Evolutionary conservation across 1,140 invertebrate genomes (phyloP).

Genomic region (Hyles euphorbiae): DNA sequence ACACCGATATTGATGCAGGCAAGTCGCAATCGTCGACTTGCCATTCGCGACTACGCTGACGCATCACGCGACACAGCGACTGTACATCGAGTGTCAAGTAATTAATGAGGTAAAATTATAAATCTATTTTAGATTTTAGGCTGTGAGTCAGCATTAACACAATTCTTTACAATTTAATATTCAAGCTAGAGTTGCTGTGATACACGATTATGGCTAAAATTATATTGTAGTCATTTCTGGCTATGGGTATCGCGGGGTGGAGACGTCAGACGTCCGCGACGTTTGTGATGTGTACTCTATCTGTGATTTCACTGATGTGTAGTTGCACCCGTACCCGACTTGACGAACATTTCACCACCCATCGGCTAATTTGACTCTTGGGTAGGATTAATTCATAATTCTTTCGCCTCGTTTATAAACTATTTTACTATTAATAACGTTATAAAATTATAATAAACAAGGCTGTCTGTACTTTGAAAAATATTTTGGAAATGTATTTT

Average conservation of each 20-base stretch:
- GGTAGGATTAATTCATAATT: conserved; percentile 16
- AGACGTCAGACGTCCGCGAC: conserved; percentile 17
- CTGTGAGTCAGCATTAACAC: conserved; percentile 63
- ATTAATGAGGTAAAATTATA: conserved; percentile 48
- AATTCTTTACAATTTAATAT: conserved; percentile 66
- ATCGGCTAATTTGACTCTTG: conserved; percentile 18
- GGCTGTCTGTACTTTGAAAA: conserved; percentile 23
- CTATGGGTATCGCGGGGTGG: conserved; percentile 29
- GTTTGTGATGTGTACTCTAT: conserved; percentile 36
- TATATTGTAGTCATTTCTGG: conserved; percentile 47
- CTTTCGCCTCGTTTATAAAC: conserved; percentile 18
- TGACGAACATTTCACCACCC: conserved; percentile 14
- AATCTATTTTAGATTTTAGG: conserved; percentile 63
- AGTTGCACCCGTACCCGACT: conserved; percentile 30
- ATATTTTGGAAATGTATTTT: conserved; percentile 28
- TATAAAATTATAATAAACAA: conserved; percentile 23
- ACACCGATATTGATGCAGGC: too few species aligned
- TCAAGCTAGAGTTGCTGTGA: conserved; percentile 74
- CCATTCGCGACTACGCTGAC: neutral
- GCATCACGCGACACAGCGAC: conserved; percentile 2
- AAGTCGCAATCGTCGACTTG: too few species aligned
- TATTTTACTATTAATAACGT: conserved; percentile 11
- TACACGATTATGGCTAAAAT: conserved; percentile 69
- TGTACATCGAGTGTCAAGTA: conserved; percentile 30
- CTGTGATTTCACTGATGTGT: conserved; percentile 54